Base-by-base conservation (phyloP, 2,888 invertebrate species). In the Synanthedon myopaeformis region DNA sequence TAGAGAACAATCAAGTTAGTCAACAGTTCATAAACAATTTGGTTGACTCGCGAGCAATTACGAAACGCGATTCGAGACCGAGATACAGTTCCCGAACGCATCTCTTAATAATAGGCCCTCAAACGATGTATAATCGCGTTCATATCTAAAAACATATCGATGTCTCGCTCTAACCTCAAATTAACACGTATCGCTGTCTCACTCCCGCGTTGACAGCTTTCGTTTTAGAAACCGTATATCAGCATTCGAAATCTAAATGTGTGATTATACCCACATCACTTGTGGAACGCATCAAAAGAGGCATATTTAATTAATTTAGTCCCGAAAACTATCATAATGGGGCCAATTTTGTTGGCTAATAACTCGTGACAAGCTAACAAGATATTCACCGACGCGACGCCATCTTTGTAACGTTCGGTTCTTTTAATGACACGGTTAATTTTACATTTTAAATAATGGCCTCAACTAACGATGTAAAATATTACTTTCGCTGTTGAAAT, bases 201-300 rank as follows among this genome's bases (percentile, higher is more conserved):
- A 60, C 57, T 79, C 69, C 57, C 60, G 53, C 70, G 76, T 76
- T 82, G 83, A 82, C 83, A 82, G 81, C 69, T 64, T 71, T 76
- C 74, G 76, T 78, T 80, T n/a, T 72, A 73, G 72, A 75, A 76
- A 76, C 78, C 73, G 69, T 74, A 67, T 86, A 85, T 85, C 85
- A 74, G 72, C 71, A 66, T 77, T 79, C 70, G 69, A 74, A 78
- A 87, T 86, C 86, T 80, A 79, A 76, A 79, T 76, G 78, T 76
- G 82, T 87, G 86, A 86, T 86, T 86, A 85, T 84, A 86, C 86
- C 86, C 85, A 83, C 84, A 87, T 87, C 86, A 84, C 74, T 76
- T 68, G 71, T 66, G 72, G 72, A 74, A 76, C 80, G 79, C 76
- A 75, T 79, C 77, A 79, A 78, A 81, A 76, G 74, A 76, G 76